Conservation (phyloP, 1,140 invertebrate genomes). For the Drosophila subobscura region DNA sequence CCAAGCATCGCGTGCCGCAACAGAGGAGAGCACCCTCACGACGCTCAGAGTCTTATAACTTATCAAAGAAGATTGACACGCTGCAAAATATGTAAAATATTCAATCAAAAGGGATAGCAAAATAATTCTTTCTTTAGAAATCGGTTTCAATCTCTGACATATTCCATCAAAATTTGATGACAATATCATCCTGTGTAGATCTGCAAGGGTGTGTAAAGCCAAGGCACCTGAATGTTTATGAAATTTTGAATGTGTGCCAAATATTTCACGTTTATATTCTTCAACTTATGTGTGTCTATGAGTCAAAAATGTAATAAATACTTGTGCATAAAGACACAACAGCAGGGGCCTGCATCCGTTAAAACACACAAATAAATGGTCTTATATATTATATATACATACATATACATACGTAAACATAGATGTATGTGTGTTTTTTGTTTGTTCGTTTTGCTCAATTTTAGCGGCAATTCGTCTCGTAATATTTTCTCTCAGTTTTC, state of each 20-base stretch:
- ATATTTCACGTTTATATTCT: slow-evolving; percentile 58
- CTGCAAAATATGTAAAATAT: no score
- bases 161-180: no score
- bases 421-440: slow-evolving; percentile 10
- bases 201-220: no score
- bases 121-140: no score
- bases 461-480: slow-evolving; percentile 48
- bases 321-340: slow-evolving; percentile 8
- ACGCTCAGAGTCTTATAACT: no score
- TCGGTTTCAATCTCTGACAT: no score
- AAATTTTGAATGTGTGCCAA: slow-evolving; percentile 67
- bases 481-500: slow-evolving; percentile 6
- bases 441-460: slow-evolving; percentile 31
- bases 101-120: no score
- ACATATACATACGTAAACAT: slow-evolving; percentile 9
- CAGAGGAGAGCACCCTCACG: neutral
- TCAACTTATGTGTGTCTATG: slow-evolving; percentile 15
- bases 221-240: no score
- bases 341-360: slow-evolving; percentile 16
- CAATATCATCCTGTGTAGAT: slow-evolving; percentile 22
- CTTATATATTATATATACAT: neutral
- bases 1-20: slow-evolving; percentile 50
- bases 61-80: no score
- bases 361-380: slow-evolving; percentile 6
- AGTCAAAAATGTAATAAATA: slow-evolving; percentile 60